A percentile compares a stretch with the other conserved stretches of the same genome.
Conservation (phyloP, 2,888 invertebrate species). For the Cartodere bifasciata region DNA sequence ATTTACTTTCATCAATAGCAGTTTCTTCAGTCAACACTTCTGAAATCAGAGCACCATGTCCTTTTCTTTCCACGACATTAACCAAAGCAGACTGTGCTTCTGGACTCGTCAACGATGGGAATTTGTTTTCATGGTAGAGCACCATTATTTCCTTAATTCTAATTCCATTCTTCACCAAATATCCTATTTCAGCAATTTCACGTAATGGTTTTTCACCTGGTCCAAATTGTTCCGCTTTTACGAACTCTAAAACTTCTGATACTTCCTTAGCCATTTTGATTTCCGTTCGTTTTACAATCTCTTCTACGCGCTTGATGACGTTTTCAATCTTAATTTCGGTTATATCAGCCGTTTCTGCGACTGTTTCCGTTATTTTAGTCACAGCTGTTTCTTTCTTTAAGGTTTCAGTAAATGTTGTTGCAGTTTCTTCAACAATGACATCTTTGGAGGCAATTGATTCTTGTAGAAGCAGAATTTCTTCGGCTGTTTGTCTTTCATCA, state of each 20-base stretch:
- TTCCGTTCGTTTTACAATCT: constrained; percentile 41
- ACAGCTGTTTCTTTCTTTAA: constrained; percentile 28
- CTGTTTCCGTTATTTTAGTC: constrained; percentile 24
- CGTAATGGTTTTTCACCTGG: constrained; percentile 65
- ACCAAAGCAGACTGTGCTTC: constrained; percentile 77
- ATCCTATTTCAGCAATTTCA: constrained; percentile 73
- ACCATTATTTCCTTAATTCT: constrained; percentile 64
- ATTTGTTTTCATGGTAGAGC: constrained; percentile 64
- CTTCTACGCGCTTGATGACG: constrained; percentile 43
- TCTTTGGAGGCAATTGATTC: constrained; percentile 47
- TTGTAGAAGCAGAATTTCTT: constrained; percentile 40
- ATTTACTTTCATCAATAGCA: constrained; percentile 59
- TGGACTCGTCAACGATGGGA: constrained; percentile 66
- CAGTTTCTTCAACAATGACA: constrained; percentile 42
- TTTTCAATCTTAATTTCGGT: constrained; percentile 41
- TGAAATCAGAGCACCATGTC: constrained; percentile 67
- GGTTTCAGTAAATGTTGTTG: constrained; percentile 35
- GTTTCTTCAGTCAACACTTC: constrained; percentile 73
- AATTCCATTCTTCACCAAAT: constrained; percentile 62
- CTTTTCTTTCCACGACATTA: constrained; percentile 71
- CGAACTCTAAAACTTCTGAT: constrained; percentile 57
- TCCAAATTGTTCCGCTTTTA: constrained; percentile 68
- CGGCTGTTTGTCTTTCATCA: constrained; percentile 34
- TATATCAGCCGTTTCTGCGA: constrained; percentile 32
- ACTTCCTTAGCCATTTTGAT: constrained; percentile 59